A percentile compares a stretch with the other conserved stretches of the same genome.
These are phyloP conservation scores for Gulo gulo DNA, from an alignment of 2,113 vertebrate species.

Conservation along the genomic window DNA sequence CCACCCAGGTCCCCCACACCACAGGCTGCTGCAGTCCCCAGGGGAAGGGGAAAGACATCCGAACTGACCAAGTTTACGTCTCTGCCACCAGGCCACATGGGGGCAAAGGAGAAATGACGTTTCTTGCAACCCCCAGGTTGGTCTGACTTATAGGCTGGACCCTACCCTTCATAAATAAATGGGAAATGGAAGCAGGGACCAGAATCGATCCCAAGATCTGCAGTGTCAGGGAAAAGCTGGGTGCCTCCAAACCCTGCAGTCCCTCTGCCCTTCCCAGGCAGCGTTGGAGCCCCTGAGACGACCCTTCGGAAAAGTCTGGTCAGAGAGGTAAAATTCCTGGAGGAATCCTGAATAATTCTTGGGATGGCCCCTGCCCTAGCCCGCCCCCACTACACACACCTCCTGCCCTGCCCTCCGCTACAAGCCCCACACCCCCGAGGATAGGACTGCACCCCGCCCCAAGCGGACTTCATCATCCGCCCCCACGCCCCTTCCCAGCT, in stretches of 20 bases:
- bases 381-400: too few species aligned
- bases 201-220: neutral
- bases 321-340: neutral
- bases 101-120: neutral
- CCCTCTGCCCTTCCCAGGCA: neutral
- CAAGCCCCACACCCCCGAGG: neutral
- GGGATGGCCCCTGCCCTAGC: neutral
- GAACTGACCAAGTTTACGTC: neutral
- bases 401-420: too few species aligned
- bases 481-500: neutral
- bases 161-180: neutral
- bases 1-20: neutral
- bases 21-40: neutral
- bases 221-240: too few species aligned
- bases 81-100: neutral
- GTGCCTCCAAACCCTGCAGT: too few species aligned
- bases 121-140: neutral
- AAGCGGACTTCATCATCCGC: neutral
- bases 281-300: neutral
- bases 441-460: neutral
- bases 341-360: neutral
- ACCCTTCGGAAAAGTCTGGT: neutral
- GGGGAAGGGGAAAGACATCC: neutral
- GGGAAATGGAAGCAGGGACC: neutral
- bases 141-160: neutral